A percentile compares a stretch with the other conserved stretches of the same genome.
Evolutionary conservation across 92 coral and sea anemone genomes (phyloP).

Genomic region (Desmophyllum pertusum): DNA sequence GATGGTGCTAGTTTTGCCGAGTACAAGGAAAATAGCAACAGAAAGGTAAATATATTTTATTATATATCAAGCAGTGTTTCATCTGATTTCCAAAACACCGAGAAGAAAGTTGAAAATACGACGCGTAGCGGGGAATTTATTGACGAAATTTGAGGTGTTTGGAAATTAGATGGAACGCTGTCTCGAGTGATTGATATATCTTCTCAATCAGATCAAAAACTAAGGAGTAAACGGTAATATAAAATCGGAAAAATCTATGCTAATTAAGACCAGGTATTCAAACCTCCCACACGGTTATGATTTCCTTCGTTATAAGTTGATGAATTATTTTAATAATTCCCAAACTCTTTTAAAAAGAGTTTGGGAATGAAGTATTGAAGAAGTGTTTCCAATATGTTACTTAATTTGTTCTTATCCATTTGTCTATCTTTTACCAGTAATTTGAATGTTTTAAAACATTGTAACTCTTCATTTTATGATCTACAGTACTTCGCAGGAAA

Average conservation of each 20-base stretch:
- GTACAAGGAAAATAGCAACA: slow-evolving; percentile 56
- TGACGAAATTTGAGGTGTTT: neutral
- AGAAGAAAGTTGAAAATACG: no score
- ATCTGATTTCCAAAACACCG: neutral
- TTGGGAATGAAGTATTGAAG: no score
- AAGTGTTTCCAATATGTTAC: no score
- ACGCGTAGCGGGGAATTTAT: neutral
- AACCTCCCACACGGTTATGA: neutral
- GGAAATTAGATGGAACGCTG: no score
- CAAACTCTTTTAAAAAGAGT: no score
- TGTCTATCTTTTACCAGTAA: no score
- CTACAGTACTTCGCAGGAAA: slow-evolving; percentile 61
- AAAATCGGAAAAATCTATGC: neutral
- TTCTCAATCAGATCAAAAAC: neutral
- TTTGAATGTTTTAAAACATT: no score
- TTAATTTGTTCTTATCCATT: no score
- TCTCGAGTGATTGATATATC: neutral
- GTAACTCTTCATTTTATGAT: neutral
- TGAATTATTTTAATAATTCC: neutral
- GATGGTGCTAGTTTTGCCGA: slow-evolving; percentile 64
- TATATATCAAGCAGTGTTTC: neutral
- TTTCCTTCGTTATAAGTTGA: neutral
- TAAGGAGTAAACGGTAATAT: neutral
- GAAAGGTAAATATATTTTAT: slow-evolving; percentile 63
- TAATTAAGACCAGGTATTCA: neutral